Base-by-base conservation (phyloP, 2,888 invertebrate species). In the Cacoxenus indagator region DNA sequence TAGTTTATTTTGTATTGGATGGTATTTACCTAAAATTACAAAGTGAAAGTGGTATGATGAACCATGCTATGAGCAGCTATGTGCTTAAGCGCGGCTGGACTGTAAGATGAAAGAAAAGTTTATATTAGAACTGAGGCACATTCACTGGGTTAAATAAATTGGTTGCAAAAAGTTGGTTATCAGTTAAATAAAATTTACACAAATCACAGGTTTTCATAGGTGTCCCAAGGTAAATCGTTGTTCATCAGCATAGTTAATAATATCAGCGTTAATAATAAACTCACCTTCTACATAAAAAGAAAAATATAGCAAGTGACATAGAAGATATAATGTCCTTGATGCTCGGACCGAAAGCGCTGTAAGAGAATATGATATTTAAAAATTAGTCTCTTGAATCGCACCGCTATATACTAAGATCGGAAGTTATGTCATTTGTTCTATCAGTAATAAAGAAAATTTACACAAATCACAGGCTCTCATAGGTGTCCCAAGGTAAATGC, bases 401-500 rank as follows among this genome's bases (percentile, higher is more conserved):
- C 11, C n/a, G 14, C 11, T 11, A 4, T 19, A 37, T 17, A n/a
- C 0, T n/a, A 61, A 4, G n/a, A 14, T 6, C 26, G 9, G 37
- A 1, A 67, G 46, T 54, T 65, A 37, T 67, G 64, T 65, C 67
- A 57, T 69, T 37, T 8, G 27, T 19, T 46, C 27, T n/a, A 17
- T 74, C 74, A 74, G 74, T 68, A 27, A 57, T 69, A 26, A 46
- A 51, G n/a, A 62, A 71, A 73, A 70, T 78, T 81, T 84, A 85
- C 85, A 79, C 85, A 80, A 86, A 86, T 86, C 86, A 86, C 71
- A 70, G 70, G 43, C 75, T 75, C 76, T 87, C 87, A 87, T 85
- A 87, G 85, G 87, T 87, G 87, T 87, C 87, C 87, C 87, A 87
- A 87, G 87, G 86, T 85, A 86, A 84, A 78, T 79, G 68, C 68